phyloP scores from a whole-genome alignment of 2,113 vertebrate genomes.

The rabbit (Oryctolagus cuniculus) region DNA sequence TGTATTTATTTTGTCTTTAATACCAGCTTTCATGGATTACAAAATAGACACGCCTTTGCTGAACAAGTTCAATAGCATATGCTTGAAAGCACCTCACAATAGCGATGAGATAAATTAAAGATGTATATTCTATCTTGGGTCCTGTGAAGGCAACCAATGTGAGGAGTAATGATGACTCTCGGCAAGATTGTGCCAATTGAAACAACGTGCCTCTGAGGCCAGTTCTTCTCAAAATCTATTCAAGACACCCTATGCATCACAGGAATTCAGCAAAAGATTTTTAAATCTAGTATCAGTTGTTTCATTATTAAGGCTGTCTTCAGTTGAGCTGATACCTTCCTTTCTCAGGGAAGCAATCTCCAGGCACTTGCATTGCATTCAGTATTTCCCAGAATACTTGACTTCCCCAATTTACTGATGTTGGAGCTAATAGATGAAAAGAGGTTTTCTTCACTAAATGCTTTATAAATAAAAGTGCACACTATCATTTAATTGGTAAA shows the following conservation, averaged over 20 bases:
- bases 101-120: constrained; percentile 69
- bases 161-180: not conserved
- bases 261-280: constrained; percentile 51
- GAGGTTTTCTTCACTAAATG: not conserved
- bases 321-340: constrained; percentile 31
- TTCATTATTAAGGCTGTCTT: constrained; percentile 57
- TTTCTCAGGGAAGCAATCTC: not conserved
- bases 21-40: constrained; percentile 78
- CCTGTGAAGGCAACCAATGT: constrained; percentile 55
- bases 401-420: not conserved
- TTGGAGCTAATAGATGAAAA: not conserved
- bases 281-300: constrained; percentile 28
- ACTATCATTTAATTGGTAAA: not conserved
- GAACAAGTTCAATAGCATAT: constrained; percentile 67
- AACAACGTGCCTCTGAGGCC: constrained; percentile 40
- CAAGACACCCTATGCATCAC: not conserved
- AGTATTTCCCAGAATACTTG: not conserved
- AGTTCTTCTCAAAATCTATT: constrained; percentile 56
- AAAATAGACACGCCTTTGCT: constrained; percentile 74
- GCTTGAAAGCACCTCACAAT: constrained; percentile 51
- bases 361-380: not conserved
- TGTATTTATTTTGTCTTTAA: constrained; percentile 83
- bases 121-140: not conserved
- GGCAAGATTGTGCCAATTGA: not conserved
- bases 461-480: not conserved